A percentile compares a stretch with the other conserved stretches of the same genome.
These are phyloP conservation scores for Phyllotis vaccarum DNA, from an alignment of 2,797 vertebrate genomes.

Conservation along the genomic window DNA sequence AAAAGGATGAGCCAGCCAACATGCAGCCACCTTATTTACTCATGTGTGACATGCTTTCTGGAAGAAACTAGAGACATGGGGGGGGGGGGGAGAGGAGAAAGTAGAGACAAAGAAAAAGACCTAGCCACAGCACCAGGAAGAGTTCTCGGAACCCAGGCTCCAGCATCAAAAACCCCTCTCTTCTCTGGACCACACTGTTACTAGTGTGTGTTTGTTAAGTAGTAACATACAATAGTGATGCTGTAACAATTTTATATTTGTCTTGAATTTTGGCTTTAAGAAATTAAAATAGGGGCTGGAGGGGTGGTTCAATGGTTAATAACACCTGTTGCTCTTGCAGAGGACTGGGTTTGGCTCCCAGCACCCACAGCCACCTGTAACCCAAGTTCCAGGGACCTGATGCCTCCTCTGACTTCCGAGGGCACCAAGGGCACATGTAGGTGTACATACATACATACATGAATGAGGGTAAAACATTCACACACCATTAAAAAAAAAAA, in stretches of 20 bases:
- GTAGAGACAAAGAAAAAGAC: neutral
- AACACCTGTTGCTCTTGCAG: neutral
- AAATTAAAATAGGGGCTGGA: neutral
- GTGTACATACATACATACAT: neutral
- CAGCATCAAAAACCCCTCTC: neutral
- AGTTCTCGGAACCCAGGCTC: neutral
- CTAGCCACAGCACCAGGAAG: neutral
- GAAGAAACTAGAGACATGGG: neutral
- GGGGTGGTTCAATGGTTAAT: neutral
- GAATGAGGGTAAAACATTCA: neutral
- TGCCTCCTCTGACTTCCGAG: neutral
- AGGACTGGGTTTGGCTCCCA: neutral
- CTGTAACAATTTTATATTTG: neutral
- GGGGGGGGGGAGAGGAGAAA: neutral
- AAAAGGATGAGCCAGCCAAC: neutral
- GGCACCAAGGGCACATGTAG: neutral
- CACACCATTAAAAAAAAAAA: neutral
- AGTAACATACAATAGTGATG: neutral
- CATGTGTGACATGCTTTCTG: neutral
- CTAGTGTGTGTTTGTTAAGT: neutral
- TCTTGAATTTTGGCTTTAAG: neutral
- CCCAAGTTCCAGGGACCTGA: neutral
- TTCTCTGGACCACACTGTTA: neutral
- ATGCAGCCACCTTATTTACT: slow-evolving; percentile 12
- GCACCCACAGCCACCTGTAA: neutral